Conservation (phyloP, 2,888 invertebrate species). For the Tiliacea citrago region DNA sequence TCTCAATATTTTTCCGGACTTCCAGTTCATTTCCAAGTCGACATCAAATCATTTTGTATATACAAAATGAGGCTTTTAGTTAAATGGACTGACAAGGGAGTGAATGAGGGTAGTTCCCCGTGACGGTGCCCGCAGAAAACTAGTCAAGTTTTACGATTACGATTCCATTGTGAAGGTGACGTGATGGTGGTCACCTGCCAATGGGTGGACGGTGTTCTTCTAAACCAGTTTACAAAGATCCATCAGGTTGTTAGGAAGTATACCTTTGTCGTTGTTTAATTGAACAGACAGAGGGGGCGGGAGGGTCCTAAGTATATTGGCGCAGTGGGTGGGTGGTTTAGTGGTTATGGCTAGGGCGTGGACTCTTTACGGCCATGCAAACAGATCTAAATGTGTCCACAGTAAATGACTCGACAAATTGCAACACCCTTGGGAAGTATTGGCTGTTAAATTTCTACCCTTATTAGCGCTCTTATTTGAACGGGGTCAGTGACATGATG, state of each 20-base stretch:
- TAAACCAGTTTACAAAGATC: conserved; percentile 74
- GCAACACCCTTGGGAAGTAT: conserved; percentile 81
- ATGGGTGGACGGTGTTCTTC: conserved; percentile 76
- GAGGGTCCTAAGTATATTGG: conserved; percentile 74
- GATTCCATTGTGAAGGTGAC: conserved; percentile 83
- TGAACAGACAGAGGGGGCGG: conserved; percentile 54
- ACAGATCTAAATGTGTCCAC: conserved; percentile 83
- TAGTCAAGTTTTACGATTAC: conserved; percentile 82
- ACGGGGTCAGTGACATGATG: conserved; percentile 71
- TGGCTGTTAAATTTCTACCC: conserved; percentile 80
- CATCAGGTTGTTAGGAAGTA: conserved; percentile 46
- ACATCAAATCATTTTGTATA: conserved; percentile 63
- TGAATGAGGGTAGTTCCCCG: conserved; percentile 75
- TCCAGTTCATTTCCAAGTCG: conserved; percentile 61
- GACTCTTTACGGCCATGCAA: conserved; percentile 86
- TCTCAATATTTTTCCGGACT: conserved; percentile 61
- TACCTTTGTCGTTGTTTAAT: conserved; percentile 48
- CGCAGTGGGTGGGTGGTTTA: conserved; percentile 73
- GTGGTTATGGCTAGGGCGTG: conserved; percentile 83
- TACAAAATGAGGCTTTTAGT: conserved; percentile 65
- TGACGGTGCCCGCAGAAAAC: conserved; percentile 76
- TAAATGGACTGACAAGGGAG: conserved; percentile 42
- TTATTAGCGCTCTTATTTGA: conserved; percentile 77
- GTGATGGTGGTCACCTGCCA: conserved; percentile 83
- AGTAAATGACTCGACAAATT: conserved; percentile 86